Percentiles rank a stretch among this genome's conserved stretches.
Conservation (phyloP, 2,113 vertebrate species). For the Porphyrio hochstetteri region DNA sequence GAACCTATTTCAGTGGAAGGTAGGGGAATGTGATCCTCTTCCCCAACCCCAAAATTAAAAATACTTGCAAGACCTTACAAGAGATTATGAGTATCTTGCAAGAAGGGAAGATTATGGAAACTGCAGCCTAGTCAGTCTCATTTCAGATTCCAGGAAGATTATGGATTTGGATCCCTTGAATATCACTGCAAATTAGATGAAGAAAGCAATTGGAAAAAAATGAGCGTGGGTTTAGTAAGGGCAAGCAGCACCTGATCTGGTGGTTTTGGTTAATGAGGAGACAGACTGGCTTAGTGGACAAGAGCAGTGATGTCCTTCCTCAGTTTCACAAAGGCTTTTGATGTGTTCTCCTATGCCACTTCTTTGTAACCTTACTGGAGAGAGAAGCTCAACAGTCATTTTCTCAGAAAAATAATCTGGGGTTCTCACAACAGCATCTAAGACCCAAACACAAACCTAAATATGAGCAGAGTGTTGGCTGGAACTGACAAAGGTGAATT, state of each 20-base stretch:
- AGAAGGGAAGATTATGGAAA: not conserved
- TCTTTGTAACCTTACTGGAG: fast-evolving
- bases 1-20: not conserved
- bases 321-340: not conserved
- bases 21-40: not conserved
- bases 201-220: not conserved
- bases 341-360: not conserved
- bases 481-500: not conserved
- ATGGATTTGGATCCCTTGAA: not conserved
- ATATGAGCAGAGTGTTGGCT: not conserved
- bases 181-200: not conserved
- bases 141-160: not conserved
- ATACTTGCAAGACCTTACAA: not conserved
- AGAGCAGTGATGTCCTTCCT: not conserved
- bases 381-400: not conserved
- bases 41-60: not conserved
- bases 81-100: not conserved
- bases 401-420: not conserved
- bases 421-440: not conserved
- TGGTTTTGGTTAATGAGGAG: not conserved
- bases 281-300: not conserved
- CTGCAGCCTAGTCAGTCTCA: not conserved
- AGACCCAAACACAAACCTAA: not conserved
- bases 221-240: not conserved
- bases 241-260: not conserved